A percentile compares a stretch with the other conserved stretches of the same genome.
Evolutionary conservation across 2,113 vertebrate genomes (phyloP).

Genomic region (Prunella fulvescens): DNA sequence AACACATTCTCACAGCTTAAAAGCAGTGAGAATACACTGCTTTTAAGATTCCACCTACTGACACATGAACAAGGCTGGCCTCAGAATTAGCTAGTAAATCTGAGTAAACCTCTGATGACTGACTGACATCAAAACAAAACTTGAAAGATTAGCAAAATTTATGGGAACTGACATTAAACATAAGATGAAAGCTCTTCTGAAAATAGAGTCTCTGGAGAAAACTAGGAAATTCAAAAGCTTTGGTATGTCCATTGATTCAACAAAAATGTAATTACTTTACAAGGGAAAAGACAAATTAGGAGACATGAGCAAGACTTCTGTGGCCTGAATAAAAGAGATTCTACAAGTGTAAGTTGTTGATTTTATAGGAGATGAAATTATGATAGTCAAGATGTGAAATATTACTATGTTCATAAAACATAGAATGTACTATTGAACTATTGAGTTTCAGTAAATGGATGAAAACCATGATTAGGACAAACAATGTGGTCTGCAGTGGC

Average conservation of each 20-base stretch:
- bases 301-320: background rate
- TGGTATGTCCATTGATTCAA: background rate
- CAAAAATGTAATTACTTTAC: slow-evolving; percentile 3
- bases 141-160: slow-evolving; percentile 9
- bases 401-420: background rate
- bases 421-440: background rate
- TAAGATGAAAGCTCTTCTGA: background rate
- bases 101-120: background rate
- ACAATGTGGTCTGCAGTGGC: background rate
- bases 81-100: background rate
- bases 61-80: background rate
- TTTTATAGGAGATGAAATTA: background rate
- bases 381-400: background rate
- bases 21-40: background rate
- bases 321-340: background rate
- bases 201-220: background rate
- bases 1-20: no score
- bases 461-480: background rate
- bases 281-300: background rate
- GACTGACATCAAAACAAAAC: background rate
- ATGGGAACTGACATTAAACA: background rate
- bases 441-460: background rate
- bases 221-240: slow-evolving; percentile 1
- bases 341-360: background rate
- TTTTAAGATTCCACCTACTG: background rate